Evolutionary conservation across 2,113 vertebrate genomes (phyloP).

Genomic region (Tychaedon coryphoeus): DNA sequence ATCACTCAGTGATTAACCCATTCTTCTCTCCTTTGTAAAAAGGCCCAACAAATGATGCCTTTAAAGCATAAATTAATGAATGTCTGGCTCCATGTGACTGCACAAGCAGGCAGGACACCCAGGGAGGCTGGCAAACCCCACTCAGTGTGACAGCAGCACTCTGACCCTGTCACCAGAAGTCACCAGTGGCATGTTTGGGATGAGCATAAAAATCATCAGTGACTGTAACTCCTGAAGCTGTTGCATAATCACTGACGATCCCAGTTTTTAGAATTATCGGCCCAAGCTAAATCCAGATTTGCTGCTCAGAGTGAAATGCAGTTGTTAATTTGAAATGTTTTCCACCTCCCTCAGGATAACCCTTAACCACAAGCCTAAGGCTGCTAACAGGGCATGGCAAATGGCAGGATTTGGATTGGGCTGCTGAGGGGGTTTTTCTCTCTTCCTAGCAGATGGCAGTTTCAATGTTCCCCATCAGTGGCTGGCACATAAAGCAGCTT

Average conservation of each 20-base stretch:
- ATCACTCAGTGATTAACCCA: rapidly evolving
- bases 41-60: not conserved
- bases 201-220: not conserved
- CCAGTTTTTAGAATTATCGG: not conserved
- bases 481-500: not conserved
- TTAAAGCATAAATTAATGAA: not conserved
- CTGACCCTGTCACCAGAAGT: not conserved
- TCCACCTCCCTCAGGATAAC: not conserved
- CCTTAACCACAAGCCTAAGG: not conserved
- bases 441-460: conserved; percentile 11
- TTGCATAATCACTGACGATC: rapidly evolving
- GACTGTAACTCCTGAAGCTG: not conserved
- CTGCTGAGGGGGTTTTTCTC: not conserved
- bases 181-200: not conserved
- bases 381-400: not conserved
- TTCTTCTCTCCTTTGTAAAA: not conserved
- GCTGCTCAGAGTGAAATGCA: not conserved
- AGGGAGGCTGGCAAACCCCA: not conserved
- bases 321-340: not conserved
- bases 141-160: not conserved
- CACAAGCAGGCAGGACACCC: not conserved
- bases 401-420: not conserved
- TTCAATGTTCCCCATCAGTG: not conserved
- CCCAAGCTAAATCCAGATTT: not conserved
- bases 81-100: not conserved